Evolutionary conservation across 53 echinoderm and acorn worm species (phyloP), one percentile per base, ranked within the genome.

Genomic region (Echinarachnius parma): DNA sequence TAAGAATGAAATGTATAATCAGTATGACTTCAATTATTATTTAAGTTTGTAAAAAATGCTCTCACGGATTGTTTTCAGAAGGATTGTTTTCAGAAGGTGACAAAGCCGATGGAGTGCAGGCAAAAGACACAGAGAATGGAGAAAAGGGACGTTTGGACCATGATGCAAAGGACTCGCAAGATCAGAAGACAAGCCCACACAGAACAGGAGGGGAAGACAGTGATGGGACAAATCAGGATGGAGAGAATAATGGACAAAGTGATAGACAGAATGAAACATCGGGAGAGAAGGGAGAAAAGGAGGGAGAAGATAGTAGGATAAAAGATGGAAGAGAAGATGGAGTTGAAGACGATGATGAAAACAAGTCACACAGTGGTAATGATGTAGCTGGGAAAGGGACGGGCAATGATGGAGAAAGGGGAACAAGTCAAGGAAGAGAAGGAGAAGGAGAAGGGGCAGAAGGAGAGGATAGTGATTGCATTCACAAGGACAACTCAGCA

Each of bases 171-270:
- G 9, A 64, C 21, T 33, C 61, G 24, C 48, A 77, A 1, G 34
- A 62, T 21, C 21, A 48, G 21, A 50, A 68, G 20, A 52, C 34
- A 11, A 49, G 34, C n/a, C 68, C 68, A 10, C 68, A 60, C 21
- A 60, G 60, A 26, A 59, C 47, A 31, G 60, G 31, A 30, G 59
- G 44, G 15, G 30, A 11, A 20, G 47, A 44, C 4, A 14, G 21
- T 45, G 75, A 44, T 28, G 60, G 0, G 15, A 42, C n/a, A 28
- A 26, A 37, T 42, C n/a, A 18, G 18, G 56, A 59, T 58, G 76
- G 22, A 26, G 9, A 46, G 18, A 52, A 68, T 19, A 31, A 47
- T 20, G 53, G 34, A 30, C 31, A 52, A 22, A 22, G 24, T 22
- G 61, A 46, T 47, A 45, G 44, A 21, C 62, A 62, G 42, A 62